A percentile compares a stretch with the other conserved stretches of the same genome.
These are phyloP conservation scores for Oreortyx pictus DNA, from an alignment of 2,797 vertebrate genomes.

Conservation along the genomic window DNA sequence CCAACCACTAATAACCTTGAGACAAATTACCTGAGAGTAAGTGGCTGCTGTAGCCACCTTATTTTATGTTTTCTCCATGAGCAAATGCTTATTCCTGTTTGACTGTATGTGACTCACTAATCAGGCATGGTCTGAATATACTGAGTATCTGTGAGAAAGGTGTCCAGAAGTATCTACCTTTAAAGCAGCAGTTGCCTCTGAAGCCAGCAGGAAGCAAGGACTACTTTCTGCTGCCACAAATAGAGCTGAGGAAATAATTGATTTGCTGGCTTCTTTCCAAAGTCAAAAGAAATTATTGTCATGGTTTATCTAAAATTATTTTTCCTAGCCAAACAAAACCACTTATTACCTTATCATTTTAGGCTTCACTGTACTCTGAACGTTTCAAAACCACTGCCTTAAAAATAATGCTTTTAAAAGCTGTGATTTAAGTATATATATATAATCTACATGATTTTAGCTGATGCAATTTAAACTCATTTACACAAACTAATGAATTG, in stretches of 20 bases:
- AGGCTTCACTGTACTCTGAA: background rate
- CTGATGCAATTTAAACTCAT: background rate
- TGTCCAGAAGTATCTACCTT: background rate
- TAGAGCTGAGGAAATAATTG: slow-evolving; percentile 15
- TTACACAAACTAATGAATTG: background rate
- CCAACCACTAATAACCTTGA: background rate
- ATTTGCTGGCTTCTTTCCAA: slow-evolving; percentile 19
- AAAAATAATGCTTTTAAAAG: background rate
- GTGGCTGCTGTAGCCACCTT: background rate
- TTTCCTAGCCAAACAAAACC: background rate
- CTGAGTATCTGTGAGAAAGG: background rate
- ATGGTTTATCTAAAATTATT: background rate
- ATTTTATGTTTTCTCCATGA: background rate
- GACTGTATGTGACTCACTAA: background rate
- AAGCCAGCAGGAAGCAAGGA: background rate
- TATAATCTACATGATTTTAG: background rate
- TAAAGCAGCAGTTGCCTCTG: background rate
- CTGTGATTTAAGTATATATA: background rate
- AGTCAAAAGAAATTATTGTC: background rate
- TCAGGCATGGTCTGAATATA: background rate
- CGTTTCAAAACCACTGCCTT: background rate
- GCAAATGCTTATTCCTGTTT: background rate
- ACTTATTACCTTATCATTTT: background rate
- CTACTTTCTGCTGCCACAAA: background rate
- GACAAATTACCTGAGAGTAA: background rate